phyloP scores from a whole-genome alignment of 2,113 vertebrate genomes.

The Seriola rivoliana region DNA sequence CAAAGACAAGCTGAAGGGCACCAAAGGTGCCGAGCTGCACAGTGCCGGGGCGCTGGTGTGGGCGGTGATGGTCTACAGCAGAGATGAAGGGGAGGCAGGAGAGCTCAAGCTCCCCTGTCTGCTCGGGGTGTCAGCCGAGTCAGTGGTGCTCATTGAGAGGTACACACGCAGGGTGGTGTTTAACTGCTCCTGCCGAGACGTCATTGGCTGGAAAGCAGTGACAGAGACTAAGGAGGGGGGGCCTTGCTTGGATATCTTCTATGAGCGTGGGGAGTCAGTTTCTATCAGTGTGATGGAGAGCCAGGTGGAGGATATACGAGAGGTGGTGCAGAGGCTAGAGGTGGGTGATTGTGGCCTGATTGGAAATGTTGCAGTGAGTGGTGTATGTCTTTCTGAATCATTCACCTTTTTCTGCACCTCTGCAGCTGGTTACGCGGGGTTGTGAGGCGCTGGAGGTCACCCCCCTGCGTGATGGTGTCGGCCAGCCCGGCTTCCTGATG shows the following conservation, averaged over 20 bases:
- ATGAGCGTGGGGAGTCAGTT: conserved; percentile 89
- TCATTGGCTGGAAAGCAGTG: conserved; percentile 91
- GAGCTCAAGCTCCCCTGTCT: conserved; percentile 85
- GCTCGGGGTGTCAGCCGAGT: conserved; percentile 89
- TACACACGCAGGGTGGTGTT: conserved; percentile 87
- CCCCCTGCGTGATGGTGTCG: conserved; percentile 88
- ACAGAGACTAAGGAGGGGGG: conserved; percentile 79
- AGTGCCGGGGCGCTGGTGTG: conserved; percentile 91
- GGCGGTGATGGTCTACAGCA: conserved; percentile 84
- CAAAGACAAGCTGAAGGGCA: conserved; percentile 87
- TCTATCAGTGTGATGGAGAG: conserved; percentile 84
- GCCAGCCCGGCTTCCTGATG: conserved; percentile 91
- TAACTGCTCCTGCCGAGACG: conserved; percentile 92
- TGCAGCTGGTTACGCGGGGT: conserved; percentile 90
- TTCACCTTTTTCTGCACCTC: neutral
- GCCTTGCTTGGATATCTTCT: conserved; percentile 89
- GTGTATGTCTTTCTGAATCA: neutral
- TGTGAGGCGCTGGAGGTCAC: conserved; percentile 91
- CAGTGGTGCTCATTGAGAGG: conserved; percentile 89
- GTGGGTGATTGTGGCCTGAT: conserved; percentile 69
- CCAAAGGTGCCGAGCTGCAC: conserved; percentile 88
- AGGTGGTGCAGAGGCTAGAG: conserved; percentile 91
- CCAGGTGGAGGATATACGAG: conserved; percentile 87
- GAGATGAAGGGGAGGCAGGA: conserved; percentile 61
- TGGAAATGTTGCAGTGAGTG: neutral